A percentile compares a stretch with the other conserved stretches of the same genome.
phyloP scores from a whole-genome alignment of 2,113 vertebrate genomes.

The Caranx ignobilis region DNA sequence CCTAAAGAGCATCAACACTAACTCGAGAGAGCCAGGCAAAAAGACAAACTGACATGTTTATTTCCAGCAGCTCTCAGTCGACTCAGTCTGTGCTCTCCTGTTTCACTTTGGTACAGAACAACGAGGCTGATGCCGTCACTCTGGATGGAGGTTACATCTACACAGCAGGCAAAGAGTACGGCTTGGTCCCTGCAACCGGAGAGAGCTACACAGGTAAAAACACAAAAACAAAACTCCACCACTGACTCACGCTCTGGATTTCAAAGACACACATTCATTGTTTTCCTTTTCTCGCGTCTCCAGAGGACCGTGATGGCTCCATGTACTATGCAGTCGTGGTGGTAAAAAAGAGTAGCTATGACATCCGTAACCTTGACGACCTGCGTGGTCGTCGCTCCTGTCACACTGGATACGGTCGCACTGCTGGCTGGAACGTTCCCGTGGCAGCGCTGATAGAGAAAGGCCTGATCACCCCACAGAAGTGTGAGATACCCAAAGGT shows the following conservation, averaged over 20 bases:
- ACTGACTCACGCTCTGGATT: neutral
- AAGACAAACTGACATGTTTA: no score
- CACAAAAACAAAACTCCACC: neutral
- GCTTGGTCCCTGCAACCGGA: slow-evolving; percentile 90
- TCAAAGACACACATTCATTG: fast-evolving
- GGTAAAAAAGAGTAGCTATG: slow-evolving; percentile 81
- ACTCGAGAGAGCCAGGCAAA: no score
- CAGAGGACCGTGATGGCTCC: slow-evolving; percentile 83
- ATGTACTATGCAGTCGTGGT: slow-evolving; percentile 91
- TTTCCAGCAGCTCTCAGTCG: neutral
- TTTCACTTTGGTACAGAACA: slow-evolving; percentile 80
- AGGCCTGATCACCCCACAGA: slow-evolving; percentile 85
- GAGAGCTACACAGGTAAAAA: slow-evolving; percentile 90
- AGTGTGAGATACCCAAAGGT: slow-evolving; percentile 91
- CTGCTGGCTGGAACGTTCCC: slow-evolving; percentile 92
- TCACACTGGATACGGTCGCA: slow-evolving; percentile 88
- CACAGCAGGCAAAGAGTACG: slow-evolving; percentile 89
- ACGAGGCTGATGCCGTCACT: slow-evolving; percentile 87
- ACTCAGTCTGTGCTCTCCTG: neutral
- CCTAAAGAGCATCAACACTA: no score
- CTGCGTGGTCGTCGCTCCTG: slow-evolving; percentile 90
- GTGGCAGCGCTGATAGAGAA: slow-evolving; percentile 85
- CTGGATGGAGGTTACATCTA: slow-evolving; percentile 92
- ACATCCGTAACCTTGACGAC: slow-evolving; percentile 86
- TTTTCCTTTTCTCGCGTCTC: neutral